These are phyloP conservation scores for Notothenia coriiceps DNA, from an alignment of 2,113 vertebrate genomes.

Conservation along the genomic window DNA sequence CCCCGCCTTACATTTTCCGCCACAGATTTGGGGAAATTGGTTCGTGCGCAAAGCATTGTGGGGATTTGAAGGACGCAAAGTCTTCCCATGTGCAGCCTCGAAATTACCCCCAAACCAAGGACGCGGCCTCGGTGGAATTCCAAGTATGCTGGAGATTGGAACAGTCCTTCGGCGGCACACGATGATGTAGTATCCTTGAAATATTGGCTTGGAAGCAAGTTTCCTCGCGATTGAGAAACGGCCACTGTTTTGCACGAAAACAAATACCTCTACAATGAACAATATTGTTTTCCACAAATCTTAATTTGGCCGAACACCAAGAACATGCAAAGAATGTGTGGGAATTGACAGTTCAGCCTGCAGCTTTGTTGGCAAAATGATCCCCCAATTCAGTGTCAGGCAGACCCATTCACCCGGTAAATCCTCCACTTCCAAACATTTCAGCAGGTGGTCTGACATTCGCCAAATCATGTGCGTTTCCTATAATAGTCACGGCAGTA, in stretches of 20 bases:
- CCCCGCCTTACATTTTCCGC: too few species aligned
- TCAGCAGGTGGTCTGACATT: background rate
- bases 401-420: conserved; percentile 2
- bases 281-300: conserved; percentile 44
- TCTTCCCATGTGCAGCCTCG: too few species aligned
- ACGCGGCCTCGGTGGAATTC: too few species aligned
- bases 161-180: too few species aligned
- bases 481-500: background rate
- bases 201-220: too few species aligned
- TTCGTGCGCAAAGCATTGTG: too few species aligned
- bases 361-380: background rate
- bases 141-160: too few species aligned
- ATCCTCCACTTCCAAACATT: conserved; percentile 25
- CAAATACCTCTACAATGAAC: conserved; percentile 41
- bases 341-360: background rate
- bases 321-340: conserved; percentile 41
- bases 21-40: too few species aligned
- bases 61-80: too few species aligned
- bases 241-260: conserved; percentile 7
- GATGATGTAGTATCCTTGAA: too few species aligned
- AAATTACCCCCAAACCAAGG: too few species aligned
- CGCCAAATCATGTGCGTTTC: conserved; percentile 9
- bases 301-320: conserved; percentile 40
- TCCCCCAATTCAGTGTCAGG: background rate
- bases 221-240: too few species aligned